Conservation (phyloP, 2,113 vertebrate genomes). For the Mionectes macconnelli region DNA sequence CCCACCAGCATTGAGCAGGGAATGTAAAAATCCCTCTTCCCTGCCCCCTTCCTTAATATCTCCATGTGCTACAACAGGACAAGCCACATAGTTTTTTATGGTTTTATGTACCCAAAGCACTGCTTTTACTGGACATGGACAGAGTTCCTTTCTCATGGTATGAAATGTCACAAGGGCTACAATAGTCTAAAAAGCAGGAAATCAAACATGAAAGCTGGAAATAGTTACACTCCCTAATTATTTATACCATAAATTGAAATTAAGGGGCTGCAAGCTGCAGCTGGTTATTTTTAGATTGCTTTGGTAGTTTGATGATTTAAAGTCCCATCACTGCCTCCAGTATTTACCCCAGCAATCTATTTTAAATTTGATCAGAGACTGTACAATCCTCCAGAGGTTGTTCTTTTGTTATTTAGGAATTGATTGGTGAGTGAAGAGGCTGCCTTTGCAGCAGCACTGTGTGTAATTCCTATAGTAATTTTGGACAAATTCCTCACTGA, state of each 20-base stretch:
- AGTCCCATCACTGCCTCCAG: slow-evolving; percentile 7
- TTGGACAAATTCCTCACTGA: background rate
- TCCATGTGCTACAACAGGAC: background rate
- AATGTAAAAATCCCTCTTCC: background rate
- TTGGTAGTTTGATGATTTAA: slow-evolving; percentile 26
- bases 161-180: background rate
- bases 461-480: background rate
- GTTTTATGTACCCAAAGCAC: background rate
- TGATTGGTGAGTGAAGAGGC: background rate
- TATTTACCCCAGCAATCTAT: slow-evolving; percentile 28
- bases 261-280: background rate
- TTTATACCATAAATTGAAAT: slow-evolving; percentile 13
- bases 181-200: background rate
- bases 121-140: background rate
- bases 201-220: background rate
- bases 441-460: background rate
- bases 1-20: background rate
- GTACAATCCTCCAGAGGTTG: background rate
- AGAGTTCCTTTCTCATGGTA: background rate
- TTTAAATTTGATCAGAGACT: slow-evolving; percentile 15
- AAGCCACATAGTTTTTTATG: background rate
- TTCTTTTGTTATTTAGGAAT: background rate
- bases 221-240: background rate
- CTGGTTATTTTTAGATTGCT: slow-evolving; percentile 44
- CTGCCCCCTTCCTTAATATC: background rate